Evolutionary conservation across 1,140 invertebrate genomes (phyloP).

Genomic region (Bombyx mori): ASM3026992v2 NC_085111.1:9469501-9470000

Average conservation of each 20-base stretch:
- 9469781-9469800: constrained; percentile 52
- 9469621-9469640: constrained; percentile 55
- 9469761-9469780: constrained; percentile 49
- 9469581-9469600: constrained; percentile 55
- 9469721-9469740: constrained; percentile 57
- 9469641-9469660: constrained; percentile 64
- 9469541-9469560: constrained; percentile 57
- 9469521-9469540: constrained; percentile 47
- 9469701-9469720: constrained; percentile 60
- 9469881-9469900: constrained; percentile 70
- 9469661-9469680: constrained; percentile 64
- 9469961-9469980: constrained; percentile 63
- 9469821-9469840: constrained; percentile 62
- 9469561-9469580: constrained; percentile 41
- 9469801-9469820: constrained; percentile 66
- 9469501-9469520: constrained; percentile 7
- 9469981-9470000: constrained; percentile 67
- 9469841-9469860: constrained; percentile 68
- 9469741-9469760: constrained; percentile 42
- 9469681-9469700: constrained; percentile 60
- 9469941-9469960: constrained; percentile 68
- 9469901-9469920: constrained; percentile 69
- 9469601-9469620: constrained; percentile 30
- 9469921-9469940: constrained; percentile 72
- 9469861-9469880: constrained; percentile 67